Evolutionary conservation across 2,888 invertebrate genomes (phyloP).

Genomic region (Brachyopa scutellaris): DNA sequence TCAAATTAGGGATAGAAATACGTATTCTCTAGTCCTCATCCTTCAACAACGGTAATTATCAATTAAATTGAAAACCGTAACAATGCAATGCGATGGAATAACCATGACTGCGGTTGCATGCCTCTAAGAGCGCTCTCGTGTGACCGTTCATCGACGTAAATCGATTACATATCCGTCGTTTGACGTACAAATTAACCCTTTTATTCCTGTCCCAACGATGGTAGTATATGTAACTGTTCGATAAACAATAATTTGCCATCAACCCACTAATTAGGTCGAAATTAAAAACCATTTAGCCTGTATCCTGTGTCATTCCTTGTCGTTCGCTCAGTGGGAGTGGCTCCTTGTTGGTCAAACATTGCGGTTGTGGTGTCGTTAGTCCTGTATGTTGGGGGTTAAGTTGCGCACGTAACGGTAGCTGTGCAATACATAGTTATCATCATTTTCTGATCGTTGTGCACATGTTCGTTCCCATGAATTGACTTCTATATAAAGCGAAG

Average conservation of each 20-base stretch:
- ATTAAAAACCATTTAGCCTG: constrained; percentile 70
- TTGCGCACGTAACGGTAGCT: constrained; percentile 1
- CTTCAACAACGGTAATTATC: constrained; percentile 30
- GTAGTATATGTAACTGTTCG: constrained; percentile 58
- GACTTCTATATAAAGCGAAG: background rate
- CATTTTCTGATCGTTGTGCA: constrained; percentile 26
- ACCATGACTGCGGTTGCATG: constrained; percentile 44
- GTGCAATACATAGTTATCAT: background rate
- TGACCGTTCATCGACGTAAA: constrained; percentile 51
- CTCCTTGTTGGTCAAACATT: constrained; percentile 68
- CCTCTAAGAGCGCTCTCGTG: constrained; percentile 23
- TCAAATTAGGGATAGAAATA: constrained; percentile 25
- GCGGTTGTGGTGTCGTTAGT: constrained; percentile 34
- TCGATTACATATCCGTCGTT: constrained; percentile 59
- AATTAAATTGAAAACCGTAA: constrained; percentile 20
- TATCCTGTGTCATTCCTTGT: constrained; percentile 25
- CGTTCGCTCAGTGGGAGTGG: constrained; percentile 49
- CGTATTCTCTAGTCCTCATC: background rate
- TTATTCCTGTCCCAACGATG: background rate
- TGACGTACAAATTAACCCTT: constrained; percentile 67
- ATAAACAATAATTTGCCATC: constrained; percentile 70
- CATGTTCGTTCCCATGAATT: constrained; percentile 48
- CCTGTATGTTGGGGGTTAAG: background rate
- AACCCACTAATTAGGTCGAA: constrained; percentile 69
- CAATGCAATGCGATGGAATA: background rate